phyloP scores from a whole-genome alignment of 2,888 invertebrate genomes.

The Calliphora vomitoria region DNA sequence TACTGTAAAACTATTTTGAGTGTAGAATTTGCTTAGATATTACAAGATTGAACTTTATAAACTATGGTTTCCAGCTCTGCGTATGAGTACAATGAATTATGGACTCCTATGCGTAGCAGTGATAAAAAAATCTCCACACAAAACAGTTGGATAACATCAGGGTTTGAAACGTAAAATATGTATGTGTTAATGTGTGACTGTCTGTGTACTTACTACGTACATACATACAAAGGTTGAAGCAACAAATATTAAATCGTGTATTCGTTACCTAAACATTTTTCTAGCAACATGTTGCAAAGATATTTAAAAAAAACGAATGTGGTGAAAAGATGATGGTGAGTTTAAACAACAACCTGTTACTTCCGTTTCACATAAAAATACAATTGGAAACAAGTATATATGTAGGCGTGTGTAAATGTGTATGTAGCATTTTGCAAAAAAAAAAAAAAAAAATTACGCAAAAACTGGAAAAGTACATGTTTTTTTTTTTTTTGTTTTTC shows the following conservation, averaged over 20 bases:
- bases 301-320: neutral
- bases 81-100: neutral
- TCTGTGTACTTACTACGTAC: neutral
- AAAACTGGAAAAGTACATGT: neutral
- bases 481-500: neutral
- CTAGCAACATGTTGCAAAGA: constrained; percentile 61
- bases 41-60: no score
- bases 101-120: constrained; percentile 3
- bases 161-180: neutral
- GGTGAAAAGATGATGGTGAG: constrained; percentile 30
- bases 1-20: no score
- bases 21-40: no score
- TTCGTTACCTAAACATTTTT: constrained; percentile 4
- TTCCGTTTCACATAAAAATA: constrained; percentile 52
- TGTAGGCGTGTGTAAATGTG: neutral
- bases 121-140: neutral
- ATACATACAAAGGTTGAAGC: neutral
- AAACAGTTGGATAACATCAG: constrained; percentile 1
- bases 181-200: neutral
- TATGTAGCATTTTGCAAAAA: neutral
- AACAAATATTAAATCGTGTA: constrained; percentile 14
- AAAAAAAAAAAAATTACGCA: constrained; percentile 56
- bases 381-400: neutral
- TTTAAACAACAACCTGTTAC: constrained; percentile 60
- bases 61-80: neutral